Evolutionary conservation across 2,888 invertebrate species (phyloP).

Genomic region (Agrypnus murinus): DNA sequence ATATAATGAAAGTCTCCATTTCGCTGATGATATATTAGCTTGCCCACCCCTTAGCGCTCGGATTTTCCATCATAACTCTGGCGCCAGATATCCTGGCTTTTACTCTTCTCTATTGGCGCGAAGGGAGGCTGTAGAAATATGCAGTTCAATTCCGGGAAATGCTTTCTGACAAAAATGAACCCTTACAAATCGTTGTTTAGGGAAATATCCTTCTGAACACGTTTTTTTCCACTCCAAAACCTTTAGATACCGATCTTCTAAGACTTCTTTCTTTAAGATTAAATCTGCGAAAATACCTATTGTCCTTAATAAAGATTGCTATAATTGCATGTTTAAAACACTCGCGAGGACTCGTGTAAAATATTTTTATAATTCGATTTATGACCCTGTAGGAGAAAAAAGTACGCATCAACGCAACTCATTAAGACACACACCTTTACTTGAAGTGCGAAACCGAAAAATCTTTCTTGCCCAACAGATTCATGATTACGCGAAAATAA

Average conservation of each 20-base stretch:
- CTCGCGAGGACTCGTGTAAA: no score
- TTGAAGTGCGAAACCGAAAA: conserved; percentile 23
- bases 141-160: conserved; percentile 35
- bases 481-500: conserved; percentile 39
- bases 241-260: no score
- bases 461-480: conserved; percentile 36
- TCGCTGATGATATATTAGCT: conserved; percentile 48
- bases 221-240: background rate
- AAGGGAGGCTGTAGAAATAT: conserved; percentile 37
- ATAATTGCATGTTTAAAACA: background rate
- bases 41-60: conserved; percentile 40
- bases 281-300: background rate
- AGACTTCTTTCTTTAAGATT: no score
- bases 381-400: conserved; percentile 7
- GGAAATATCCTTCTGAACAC: conserved; percentile 9
- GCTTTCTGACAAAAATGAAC: conserved; percentile 27
- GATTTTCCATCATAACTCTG: conserved; percentile 50
- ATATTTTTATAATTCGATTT: conserved; percentile 14
- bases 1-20: conserved; percentile 81
- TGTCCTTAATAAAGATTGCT: background rate
- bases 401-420: background rate
- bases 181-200: conserved; percentile 24
- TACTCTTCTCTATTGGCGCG: conserved; percentile 36
- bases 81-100: conserved; percentile 49
- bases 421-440: conserved; percentile 13